phyloP scores from a whole-genome alignment of 2,797 vertebrate species.

The Cynodonichthys magdalenae region DNA sequence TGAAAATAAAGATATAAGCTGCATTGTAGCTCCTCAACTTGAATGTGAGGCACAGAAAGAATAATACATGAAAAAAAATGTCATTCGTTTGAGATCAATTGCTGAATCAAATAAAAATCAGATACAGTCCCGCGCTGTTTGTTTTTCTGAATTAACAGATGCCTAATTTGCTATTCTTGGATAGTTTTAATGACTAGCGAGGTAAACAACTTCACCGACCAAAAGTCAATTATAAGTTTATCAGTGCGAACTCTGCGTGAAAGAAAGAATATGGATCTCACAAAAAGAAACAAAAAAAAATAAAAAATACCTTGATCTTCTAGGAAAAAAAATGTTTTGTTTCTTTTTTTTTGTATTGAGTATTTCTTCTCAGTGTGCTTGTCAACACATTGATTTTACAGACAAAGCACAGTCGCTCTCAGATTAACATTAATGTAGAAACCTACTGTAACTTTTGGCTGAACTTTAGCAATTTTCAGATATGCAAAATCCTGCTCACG shows the following conservation, averaged over 20 bases:
- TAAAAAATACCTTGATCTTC: conserved; percentile 79
- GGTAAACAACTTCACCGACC: conserved; percentile 77
- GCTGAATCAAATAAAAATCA: conserved; percentile 70
- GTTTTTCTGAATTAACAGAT: conserved; percentile 78
- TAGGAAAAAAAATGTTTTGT: conserved; percentile 49
- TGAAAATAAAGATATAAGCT: conserved; percentile 79
- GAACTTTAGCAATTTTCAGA: conserved; percentile 44
- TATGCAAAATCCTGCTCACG: conserved; percentile 33
- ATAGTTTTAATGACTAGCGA: conserved; percentile 82
- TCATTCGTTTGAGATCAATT: conserved; percentile 74
- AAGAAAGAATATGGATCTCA: conserved; percentile 57
- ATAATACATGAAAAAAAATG: conserved; percentile 78
- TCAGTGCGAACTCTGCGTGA: conserved; percentile 64
- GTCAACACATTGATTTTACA: conserved; percentile 76
- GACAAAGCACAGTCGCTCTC: conserved; percentile 56
- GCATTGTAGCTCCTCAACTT: conserved; percentile 73
- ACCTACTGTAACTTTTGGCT: conserved; percentile 57
- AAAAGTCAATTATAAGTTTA: conserved; percentile 84
- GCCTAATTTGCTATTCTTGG: conserved; percentile 86
- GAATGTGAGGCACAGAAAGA: conserved; percentile 78
- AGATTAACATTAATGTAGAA: conserved; percentile 63
- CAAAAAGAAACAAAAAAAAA: conserved; percentile 68
- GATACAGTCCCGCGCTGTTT: conserved; percentile 71
- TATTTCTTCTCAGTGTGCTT: conserved; percentile 65
- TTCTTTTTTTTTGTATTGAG: conserved; percentile 41